These are phyloP conservation scores for Ctenodactylus gundi DNA, from an alignment of 2,113 vertebrate species.

Conservation along the genomic window DNA sequence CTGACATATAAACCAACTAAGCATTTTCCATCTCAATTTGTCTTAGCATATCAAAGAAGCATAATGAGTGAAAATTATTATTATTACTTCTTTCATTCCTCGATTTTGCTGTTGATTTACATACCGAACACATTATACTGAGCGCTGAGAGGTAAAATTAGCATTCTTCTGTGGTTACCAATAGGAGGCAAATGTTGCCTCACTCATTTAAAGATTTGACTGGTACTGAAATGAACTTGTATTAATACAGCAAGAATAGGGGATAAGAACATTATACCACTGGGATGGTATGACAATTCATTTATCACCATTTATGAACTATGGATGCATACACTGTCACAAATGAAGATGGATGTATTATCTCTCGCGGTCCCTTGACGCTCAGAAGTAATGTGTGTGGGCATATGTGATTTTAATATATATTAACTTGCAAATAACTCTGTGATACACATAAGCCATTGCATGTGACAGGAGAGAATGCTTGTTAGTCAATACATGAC, in stretches of 20 bases:
- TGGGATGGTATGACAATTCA: conserved; percentile 61
- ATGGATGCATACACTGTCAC: conserved; percentile 65
- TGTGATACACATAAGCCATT: conserved; percentile 41
- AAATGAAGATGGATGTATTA: conserved; percentile 71
- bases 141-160: conserved; percentile 66
- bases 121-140: conserved; percentile 49
- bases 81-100: conserved; percentile 45
- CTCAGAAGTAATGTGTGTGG: conserved; percentile 60
- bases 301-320: conserved; percentile 76
- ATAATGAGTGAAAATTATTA: conserved; percentile 60
- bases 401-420: conserved; percentile 75
- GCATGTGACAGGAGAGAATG: conserved; percentile 31
- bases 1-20: conserved; percentile 34
- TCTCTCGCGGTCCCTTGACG: conserved; percentile 58
- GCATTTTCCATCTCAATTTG: conserved; percentile 41
- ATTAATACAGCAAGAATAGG: conserved; percentile 56
- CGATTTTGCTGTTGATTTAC: conserved; percentile 60
- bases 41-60: conserved; percentile 44
- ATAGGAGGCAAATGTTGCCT: conserved; percentile 45
- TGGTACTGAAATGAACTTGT: conserved; percentile 59
- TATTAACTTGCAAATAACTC: conserved; percentile 76
- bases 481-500: conserved; percentile 44
- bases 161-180: conserved; percentile 60
- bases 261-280: conserved; percentile 62
- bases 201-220: conserved; percentile 54